Evolutionary conservation across 2,797 vertebrate species (phyloP).

Genomic region (Acanthurus lineatus): DNA sequence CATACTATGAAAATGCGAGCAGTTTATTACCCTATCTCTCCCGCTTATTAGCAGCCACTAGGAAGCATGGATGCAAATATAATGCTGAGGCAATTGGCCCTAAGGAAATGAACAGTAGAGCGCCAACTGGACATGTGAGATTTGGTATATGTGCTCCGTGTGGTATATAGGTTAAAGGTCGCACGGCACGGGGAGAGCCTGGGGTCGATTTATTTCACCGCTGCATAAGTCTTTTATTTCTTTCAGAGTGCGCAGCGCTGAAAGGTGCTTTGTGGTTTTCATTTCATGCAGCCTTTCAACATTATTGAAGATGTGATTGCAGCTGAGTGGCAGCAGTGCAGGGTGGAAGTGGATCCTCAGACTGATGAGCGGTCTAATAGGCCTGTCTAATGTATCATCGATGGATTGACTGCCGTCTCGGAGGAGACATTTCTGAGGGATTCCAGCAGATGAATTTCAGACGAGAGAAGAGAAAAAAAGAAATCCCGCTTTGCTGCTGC

Average conservation of each 20-base stretch:
- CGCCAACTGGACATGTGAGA: slow-evolving; percentile 21
- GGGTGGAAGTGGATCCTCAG: slow-evolving; percentile 73
- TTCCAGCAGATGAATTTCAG: slow-evolving; percentile 74
- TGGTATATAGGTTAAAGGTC: slow-evolving; percentile 21
- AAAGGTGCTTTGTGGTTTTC: slow-evolving; percentile 63
- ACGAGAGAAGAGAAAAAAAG: no score
- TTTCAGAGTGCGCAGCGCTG: slow-evolving; percentile 7
- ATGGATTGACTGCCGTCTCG: slow-evolving; percentile 73
- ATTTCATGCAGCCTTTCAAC: slow-evolving; percentile 67
- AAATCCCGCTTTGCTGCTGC: not conserved
- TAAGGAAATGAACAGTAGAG: slow-evolving; percentile 48
- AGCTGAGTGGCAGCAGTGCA: slow-evolving; percentile 71
- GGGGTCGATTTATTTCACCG: slow-evolving; percentile 14
- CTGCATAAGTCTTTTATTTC: not conserved
- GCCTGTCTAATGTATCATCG: slow-evolving; percentile 78
- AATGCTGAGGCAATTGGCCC: slow-evolving; percentile 45
- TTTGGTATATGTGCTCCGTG: slow-evolving; percentile 16
- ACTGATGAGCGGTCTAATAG: slow-evolving; percentile 75
- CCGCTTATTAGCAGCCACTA: slow-evolving; percentile 40
- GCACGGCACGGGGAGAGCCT: not conserved
- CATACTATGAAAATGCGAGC: slow-evolving; percentile 38
- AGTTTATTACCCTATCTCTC: slow-evolving; percentile 43
- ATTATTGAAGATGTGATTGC: slow-evolving; percentile 67
- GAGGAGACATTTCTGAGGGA: slow-evolving; percentile 75
- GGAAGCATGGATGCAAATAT: slow-evolving; percentile 41